These are phyloP conservation scores for Hepsetus odoe DNA, from an alignment of 2,113 vertebrate genomes.

Conservation along the genomic window DNA sequence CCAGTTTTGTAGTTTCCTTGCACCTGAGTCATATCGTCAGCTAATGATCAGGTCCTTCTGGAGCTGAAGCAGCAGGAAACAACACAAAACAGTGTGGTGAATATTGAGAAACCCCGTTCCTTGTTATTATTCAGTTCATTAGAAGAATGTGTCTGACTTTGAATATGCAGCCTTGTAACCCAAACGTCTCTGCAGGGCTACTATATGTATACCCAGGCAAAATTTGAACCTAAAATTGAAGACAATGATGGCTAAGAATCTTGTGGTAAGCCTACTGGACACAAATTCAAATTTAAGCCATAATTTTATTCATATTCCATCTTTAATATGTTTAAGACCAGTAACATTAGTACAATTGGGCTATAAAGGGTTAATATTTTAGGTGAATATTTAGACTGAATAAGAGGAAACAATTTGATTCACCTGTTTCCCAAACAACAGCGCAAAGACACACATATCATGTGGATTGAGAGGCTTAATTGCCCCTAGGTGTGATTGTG, in stretches of 20 bases:
- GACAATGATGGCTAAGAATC: background rate
- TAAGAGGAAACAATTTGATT: background rate
- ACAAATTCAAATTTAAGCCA: too few species aligned
- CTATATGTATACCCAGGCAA: background rate
- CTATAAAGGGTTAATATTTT: too few species aligned
- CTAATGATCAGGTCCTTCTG: slow-evolving; percentile 1
- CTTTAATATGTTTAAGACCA: too few species aligned
- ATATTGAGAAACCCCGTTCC: background rate
- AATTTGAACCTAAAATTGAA: background rate
- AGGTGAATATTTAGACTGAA: background rate
- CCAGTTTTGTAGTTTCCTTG: background rate
- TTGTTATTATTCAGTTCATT: background rate
- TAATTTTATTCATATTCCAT: too few species aligned
- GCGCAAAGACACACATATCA: too few species aligned
- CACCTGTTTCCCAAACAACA: background rate
- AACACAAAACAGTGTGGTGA: background rate
- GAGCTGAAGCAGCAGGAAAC: slow-evolving; percentile 6
- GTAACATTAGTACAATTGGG: too few species aligned
- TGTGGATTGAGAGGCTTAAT: too few species aligned
- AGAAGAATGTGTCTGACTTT: too few species aligned
- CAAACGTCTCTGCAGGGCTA: background rate
- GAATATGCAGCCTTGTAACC: too few species aligned
- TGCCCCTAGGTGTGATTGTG: too few species aligned
- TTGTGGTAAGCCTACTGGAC: background rate
- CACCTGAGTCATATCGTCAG: slow-evolving; percentile 3